These are phyloP conservation scores for Elysia chlorotica DNA, from an alignment of 1,140 invertebrate genomes.

Conservation along the genomic window DNA sequence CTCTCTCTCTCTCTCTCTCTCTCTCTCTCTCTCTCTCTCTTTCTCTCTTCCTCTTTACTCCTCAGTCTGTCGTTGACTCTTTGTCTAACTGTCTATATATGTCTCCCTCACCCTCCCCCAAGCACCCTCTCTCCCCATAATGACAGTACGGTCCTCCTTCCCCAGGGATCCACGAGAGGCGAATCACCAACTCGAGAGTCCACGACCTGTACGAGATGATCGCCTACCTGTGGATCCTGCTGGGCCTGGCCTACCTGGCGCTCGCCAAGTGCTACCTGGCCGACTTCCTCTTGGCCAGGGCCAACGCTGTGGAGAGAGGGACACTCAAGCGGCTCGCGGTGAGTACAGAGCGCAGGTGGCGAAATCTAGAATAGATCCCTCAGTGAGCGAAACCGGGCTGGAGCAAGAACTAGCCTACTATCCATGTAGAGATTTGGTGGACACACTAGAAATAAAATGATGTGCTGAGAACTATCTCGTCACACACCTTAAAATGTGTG, in stretches of 20 bases:
- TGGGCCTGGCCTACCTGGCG: slow-evolving; percentile 50
- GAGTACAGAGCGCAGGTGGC: too few relatives aligned
- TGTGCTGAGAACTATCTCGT: too few relatives aligned
- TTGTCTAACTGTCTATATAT: not conserved
- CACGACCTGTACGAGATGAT: slow-evolving; percentile 41
- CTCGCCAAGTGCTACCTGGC: slow-evolving; percentile 50
- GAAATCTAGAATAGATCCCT: too few relatives aligned
- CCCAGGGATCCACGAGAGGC: slow-evolving; percentile 43
- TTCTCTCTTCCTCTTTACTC: not conserved
- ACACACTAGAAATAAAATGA: too few relatives aligned
- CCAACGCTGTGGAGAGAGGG: slow-evolving; percentile 39
- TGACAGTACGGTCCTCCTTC: not conserved
- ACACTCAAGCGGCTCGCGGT: slow-evolving; percentile 44
- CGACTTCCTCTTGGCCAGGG: slow-evolving; percentile 40
- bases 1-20: not conserved
- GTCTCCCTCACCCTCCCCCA: not conserved
- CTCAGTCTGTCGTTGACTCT: not conserved
- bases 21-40: not conserved
- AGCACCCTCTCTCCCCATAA: not conserved
- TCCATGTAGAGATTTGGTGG: too few relatives aligned
- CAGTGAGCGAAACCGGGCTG: too few relatives aligned
- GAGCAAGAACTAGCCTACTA: not conserved
- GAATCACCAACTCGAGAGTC: slow-evolving; percentile 27
- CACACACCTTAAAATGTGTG: too few relatives aligned
- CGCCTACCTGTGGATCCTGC: slow-evolving; percentile 50